Evolutionary conservation across 2,888 invertebrate species (phyloP).

Genomic region (Pollenia labialis): DNA sequence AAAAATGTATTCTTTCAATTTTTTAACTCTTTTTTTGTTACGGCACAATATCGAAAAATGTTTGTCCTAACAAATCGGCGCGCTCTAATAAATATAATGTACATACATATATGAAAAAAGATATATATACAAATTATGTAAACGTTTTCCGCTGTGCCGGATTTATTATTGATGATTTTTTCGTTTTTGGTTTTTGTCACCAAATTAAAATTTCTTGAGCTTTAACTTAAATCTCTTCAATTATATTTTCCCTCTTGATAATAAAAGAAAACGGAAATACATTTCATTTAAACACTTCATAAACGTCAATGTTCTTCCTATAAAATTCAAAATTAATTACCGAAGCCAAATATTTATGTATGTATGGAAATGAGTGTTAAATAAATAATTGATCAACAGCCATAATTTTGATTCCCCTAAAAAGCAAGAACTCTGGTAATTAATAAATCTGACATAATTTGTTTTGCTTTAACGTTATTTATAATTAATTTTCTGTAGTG

Average conservation of each 20-base stretch:
- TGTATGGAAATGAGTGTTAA: background rate
- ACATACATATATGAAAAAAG: too few species aligned
- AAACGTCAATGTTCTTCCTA: background rate
- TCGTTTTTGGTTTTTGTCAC: too few species aligned
- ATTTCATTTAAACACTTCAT: background rate
- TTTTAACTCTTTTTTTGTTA: too few species aligned
- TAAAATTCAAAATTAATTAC: slow-evolving; percentile 18
- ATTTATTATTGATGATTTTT: too few species aligned
- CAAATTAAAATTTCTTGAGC: too few species aligned
- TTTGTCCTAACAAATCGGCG: too few species aligned
- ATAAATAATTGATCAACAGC: background rate
- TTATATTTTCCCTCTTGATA: background rate
- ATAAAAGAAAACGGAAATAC: background rate
- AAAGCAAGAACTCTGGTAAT: background rate
- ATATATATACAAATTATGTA: too few species aligned
- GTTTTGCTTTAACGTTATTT: background rate
- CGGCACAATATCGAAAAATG: too few species aligned
- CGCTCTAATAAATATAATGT: too few species aligned
- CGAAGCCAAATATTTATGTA: slow-evolving; percentile 10
- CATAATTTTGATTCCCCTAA: too few species aligned
- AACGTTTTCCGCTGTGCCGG: too few species aligned
- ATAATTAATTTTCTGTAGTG: background rate
- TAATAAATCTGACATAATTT: slow-evolving; percentile 4
- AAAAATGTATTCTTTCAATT: too few species aligned
- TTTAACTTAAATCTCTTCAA: background rate